Percentiles rank a stretch among this genome's conserved stretches.
These are phyloP conservation scores for Homalodisca vitripennis DNA, from an alignment of 1,140 invertebrate species.

Conservation along the genomic window DNA sequence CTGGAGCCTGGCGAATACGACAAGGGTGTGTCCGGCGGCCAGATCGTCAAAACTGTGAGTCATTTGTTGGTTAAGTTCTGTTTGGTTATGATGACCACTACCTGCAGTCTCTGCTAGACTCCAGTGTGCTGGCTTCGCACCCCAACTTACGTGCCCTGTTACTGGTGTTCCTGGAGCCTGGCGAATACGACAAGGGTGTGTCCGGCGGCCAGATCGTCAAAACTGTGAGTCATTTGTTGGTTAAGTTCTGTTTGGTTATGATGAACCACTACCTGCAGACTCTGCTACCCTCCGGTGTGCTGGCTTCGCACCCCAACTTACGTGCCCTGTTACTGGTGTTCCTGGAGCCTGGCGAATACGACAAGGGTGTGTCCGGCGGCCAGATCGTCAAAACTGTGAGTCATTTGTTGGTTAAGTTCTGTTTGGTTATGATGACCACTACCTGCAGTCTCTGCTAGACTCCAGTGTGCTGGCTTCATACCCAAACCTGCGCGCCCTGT, in stretches of 20 bases:
- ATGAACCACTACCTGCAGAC: slow-evolving; percentile 81
- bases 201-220: slow-evolving; percentile 93
- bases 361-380: slow-evolving; percentile 60
- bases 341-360: slow-evolving; percentile 78
- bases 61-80: no score
- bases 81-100: no score
- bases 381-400: slow-evolving; percentile 59
- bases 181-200: slow-evolving; percentile 71
- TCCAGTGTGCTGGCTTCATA: slow-evolving; percentile 61
- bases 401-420: no score
- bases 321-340: slow-evolving; percentile 70
- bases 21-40: slow-evolving; percentile 58
- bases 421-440: no score
- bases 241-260: slow-evolving; percentile 83
- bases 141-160: slow-evolving; percentile 67
- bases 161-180: slow-evolving; percentile 74
- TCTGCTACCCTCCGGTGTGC: slow-evolving; percentile 60
- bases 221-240: slow-evolving; percentile 82
- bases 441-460: slow-evolving; percentile 70
- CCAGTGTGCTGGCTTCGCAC: slow-evolving; percentile 60
- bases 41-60: slow-evolving; percentile 58
- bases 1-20: slow-evolving; percentile 79
- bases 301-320: slow-evolving; percentile 64
- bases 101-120: slow-evolving; percentile 67
- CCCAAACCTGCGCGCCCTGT: slow-evolving; percentile 65